These are phyloP conservation scores for Eurytoma adleriae DNA, from an alignment of 2,888 invertebrate genomes.

Conservation along the genomic window DNA sequence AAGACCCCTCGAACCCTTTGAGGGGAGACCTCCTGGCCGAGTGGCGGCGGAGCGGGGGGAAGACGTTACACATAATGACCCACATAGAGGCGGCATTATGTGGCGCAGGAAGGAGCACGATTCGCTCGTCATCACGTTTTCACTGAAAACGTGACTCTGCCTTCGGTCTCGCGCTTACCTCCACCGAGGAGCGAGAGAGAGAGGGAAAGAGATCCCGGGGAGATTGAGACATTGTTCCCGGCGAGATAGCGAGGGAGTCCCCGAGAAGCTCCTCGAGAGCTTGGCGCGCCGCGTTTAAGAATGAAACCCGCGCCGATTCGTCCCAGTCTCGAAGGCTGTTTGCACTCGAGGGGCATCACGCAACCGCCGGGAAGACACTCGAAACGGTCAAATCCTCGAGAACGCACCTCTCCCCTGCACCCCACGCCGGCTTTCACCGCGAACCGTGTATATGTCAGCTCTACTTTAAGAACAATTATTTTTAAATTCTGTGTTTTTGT, in stretches of 20 bases:
- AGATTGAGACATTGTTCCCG: slow-evolving; percentile 38
- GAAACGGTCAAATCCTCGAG: too few species aligned
- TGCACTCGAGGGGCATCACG: too few species aligned
- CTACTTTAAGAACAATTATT: too few species aligned
- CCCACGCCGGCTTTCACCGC: too few species aligned
- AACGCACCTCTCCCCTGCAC: too few species aligned
- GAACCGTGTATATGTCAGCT: too few species aligned
- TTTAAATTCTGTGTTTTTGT: too few species aligned
- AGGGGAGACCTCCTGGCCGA: not conserved
- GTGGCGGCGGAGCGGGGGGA: not conserved
- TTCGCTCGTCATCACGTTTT: slow-evolving; percentile 50
- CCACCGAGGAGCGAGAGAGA: not conserved
- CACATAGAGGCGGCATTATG: slow-evolving; percentile 14
- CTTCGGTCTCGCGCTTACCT: slow-evolving; percentile 19
- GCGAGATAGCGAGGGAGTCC: not conserved
- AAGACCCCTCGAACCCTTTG: slow-evolving; percentile 18
- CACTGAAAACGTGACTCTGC: slow-evolving; percentile 41
- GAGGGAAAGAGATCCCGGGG: not conserved
- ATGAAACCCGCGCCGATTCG: slow-evolving; percentile 21
- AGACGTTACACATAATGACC: slow-evolving; percentile 32
- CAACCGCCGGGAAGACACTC: too few species aligned
- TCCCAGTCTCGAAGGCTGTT: not conserved
- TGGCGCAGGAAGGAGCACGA: slow-evolving; percentile 5
- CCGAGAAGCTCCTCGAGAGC: not conserved
- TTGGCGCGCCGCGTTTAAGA: too few species aligned